Percentiles rank a stretch among this genome's conserved stretches.
These are phyloP conservation scores for Octopus bimaculoides DNA, from an alignment of 1,140 invertebrate genomes.

Conservation along the genomic window DNA sequence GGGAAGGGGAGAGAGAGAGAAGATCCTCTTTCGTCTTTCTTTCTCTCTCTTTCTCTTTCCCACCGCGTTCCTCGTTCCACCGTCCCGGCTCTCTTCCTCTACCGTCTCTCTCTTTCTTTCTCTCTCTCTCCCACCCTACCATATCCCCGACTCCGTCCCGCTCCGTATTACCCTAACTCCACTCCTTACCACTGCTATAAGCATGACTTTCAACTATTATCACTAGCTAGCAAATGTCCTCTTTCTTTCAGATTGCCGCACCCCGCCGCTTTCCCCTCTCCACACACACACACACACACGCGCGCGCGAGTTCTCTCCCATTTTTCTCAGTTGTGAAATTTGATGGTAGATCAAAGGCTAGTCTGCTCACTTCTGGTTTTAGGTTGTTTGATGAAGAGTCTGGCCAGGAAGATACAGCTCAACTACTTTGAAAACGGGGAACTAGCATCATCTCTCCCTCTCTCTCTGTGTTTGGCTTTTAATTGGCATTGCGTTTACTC, in stretches of 20 bases:
- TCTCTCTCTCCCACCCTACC: no score
- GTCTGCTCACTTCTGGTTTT: slow-evolving; percentile 8
- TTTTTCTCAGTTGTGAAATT: slow-evolving; percentile 8
- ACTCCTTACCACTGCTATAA: background rate
- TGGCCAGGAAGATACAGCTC: slow-evolving; percentile 11
- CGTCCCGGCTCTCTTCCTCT: background rate
- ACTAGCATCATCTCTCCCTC: background rate
- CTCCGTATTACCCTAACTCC: background rate
- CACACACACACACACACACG: no score
- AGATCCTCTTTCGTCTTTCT: background rate
- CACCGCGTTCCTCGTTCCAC: background rate
- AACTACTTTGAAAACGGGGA: slow-evolving; percentile 3
- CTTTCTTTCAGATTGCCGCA: no score
- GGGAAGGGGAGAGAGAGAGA: background rate
- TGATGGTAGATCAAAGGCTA: slow-evolving; percentile 10
- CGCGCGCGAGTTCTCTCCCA: no score
- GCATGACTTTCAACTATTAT: no score
- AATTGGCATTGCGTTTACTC: background rate
- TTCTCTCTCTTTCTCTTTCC: background rate
- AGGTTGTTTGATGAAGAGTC: background rate
- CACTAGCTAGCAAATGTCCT: no score
- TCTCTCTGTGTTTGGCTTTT: background rate
- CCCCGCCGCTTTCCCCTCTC: no score
- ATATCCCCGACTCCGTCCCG: background rate
- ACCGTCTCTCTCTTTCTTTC: background rate